Conservation (phyloP, 2,888 invertebrate genomes). For the Campoletis raptor region DNA sequence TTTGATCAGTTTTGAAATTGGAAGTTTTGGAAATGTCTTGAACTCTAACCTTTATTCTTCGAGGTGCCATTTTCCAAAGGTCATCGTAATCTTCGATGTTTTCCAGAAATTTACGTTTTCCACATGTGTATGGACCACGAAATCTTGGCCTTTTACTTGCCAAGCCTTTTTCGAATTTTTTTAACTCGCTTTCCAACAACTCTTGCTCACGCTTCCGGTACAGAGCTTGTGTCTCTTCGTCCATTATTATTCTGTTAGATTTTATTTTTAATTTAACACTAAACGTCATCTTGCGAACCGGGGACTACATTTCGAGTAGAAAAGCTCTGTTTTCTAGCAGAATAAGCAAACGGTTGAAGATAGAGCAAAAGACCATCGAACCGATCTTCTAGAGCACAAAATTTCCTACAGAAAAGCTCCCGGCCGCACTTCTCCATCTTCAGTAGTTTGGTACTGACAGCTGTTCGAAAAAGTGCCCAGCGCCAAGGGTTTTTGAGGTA, state of each 20-base stretch:
- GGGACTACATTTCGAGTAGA: background rate
- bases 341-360: background rate
- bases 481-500: background rate
- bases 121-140: slow-evolving; percentile 71
- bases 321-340: background rate
- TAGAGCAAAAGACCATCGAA: background rate
- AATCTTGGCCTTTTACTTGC: slow-evolving; percentile 75
- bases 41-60: slow-evolving; percentile 67
- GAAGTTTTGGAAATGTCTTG: slow-evolving; percentile 4
- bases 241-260: slow-evolving; percentile 71
- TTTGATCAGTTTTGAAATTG: slow-evolving; percentile 18
- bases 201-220: slow-evolving; percentile 75
- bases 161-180: slow-evolving; percentile 76
- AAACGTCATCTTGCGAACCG: no score
- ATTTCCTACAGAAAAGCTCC: background rate
- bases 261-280: no score
- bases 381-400: background rate
- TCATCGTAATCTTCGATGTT: slow-evolving; percentile 73
- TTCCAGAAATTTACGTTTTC: slow-evolving; percentile 68
- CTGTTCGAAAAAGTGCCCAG: background rate
- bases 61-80: slow-evolving; percentile 75
- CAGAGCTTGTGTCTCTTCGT: slow-evolving; percentile 72
- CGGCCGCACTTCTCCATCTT: background rate
- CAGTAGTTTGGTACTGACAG: background rate
- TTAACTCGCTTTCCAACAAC: slow-evolving; percentile 75